These are phyloP conservation scores for Buathra laborator DNA, from an alignment of 2,888 invertebrate genomes.

Conservation along the genomic window DNA sequence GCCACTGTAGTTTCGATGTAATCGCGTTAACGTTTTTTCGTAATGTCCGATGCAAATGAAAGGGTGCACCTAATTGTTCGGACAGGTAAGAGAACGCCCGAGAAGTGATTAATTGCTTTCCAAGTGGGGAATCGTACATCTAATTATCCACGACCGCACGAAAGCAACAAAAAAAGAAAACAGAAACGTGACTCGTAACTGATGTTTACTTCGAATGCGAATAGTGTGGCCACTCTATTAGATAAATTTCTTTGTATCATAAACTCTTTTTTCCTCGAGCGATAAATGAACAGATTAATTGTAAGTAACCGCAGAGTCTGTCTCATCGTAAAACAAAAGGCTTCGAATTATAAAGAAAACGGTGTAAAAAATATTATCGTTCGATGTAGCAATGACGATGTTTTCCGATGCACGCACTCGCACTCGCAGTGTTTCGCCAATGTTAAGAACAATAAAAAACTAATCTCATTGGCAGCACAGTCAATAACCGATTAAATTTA, in stretches of 20 bases:
- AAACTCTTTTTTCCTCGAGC: conserved; percentile 36
- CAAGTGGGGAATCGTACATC: conserved; percentile 48
- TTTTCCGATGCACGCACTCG: conserved; percentile 14
- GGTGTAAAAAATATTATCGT: conserved; percentile 28
- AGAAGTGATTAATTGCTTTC: conserved; percentile 77
- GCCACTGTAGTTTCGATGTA: conserved; percentile 60
- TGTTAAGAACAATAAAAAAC: conserved; percentile 35
- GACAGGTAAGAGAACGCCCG: conserved; percentile 69
- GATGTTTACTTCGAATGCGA: conserved; percentile 36
- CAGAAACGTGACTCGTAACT: conserved; percentile 40
- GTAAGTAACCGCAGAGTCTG: background rate
- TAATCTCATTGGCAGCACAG: conserved; percentile 67
- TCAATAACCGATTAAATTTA: conserved; percentile 80
- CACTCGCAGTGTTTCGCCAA: conserved; percentile 23
- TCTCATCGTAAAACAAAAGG: conserved; percentile 7
- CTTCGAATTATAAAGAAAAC: background rate
- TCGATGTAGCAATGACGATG: conserved; percentile 28
- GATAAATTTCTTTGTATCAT: conserved; percentile 46
- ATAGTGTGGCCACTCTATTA: conserved; percentile 25
- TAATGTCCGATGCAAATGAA: conserved; percentile 70
- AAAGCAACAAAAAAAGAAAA: conserved; percentile 11
- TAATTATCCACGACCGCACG: conserved; percentile 62
- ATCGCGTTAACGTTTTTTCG: conserved; percentile 62
- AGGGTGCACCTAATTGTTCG: conserved; percentile 69
- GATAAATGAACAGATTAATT: conserved; percentile 55